These are phyloP conservation scores for Chrysaora quinquecirrha DNA, from an alignment of 30 jellyfish, hydroid and myxozoan genomes.

Conservation along the genomic window DNA sequence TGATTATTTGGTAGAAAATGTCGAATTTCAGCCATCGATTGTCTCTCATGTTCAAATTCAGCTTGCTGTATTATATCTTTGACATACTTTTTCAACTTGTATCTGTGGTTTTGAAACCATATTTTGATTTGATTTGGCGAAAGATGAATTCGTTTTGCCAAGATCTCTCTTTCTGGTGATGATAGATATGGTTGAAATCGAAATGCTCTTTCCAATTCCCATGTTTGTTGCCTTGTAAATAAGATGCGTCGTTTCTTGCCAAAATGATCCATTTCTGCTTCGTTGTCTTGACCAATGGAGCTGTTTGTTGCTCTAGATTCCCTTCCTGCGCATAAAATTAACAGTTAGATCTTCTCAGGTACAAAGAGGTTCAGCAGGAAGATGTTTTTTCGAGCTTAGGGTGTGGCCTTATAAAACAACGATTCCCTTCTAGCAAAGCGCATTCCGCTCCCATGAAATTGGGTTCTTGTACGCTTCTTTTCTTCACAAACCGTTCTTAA, in stretches of 20 bases:
- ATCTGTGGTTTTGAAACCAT: slow-evolving; percentile 98
- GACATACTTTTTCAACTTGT: slow-evolving; percentile 83
- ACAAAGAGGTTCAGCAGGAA: too few species aligned
- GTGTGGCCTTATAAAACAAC: too few species aligned
- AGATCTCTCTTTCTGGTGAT: slow-evolving; percentile 88
- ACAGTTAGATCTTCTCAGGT: too few species aligned
- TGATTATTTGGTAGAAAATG: slow-evolving; percentile 18
- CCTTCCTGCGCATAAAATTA: too few species aligned
- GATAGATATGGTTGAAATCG: slow-evolving; percentile 91
- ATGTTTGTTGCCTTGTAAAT: slow-evolving; percentile 89
- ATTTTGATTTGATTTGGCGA: slow-evolving; percentile 96
- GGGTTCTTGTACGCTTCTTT: too few species aligned
- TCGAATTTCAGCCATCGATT: background rate
- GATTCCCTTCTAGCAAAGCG: too few species aligned
- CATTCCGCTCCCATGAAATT: too few species aligned
- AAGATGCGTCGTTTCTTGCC: slow-evolving; percentile 84
- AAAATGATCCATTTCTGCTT: slow-evolving; percentile 34
- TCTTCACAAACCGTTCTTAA: too few species aligned
- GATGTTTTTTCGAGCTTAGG: too few species aligned
- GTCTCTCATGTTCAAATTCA: slow-evolving; percentile 59
- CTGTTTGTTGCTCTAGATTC: slow-evolving; percentile 9
- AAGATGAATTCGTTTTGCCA: slow-evolving; percentile 76
- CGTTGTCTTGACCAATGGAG: background rate
- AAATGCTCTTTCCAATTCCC: slow-evolving; percentile 93
- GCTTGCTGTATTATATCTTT: slow-evolving; percentile 88